These are phyloP conservation scores for Salmo trutta DNA, from an alignment of 2,797 vertebrate genomes.

Conservation along the genomic window DNA sequence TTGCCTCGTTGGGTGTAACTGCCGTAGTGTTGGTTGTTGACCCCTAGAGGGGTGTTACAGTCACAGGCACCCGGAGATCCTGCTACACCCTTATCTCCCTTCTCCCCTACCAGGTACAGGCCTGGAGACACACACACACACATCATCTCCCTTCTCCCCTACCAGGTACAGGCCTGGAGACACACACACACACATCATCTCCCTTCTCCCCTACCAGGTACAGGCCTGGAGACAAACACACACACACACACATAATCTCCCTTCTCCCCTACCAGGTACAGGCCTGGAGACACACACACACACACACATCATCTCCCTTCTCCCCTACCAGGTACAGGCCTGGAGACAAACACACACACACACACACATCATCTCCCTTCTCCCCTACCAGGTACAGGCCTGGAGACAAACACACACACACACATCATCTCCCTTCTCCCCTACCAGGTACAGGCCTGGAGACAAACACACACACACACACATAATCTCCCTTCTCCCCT, in stretches of 20 bases:
- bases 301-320: slow-evolving; percentile 85
- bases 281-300: slow-evolving; percentile 55
- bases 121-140: slow-evolving; percentile 51
- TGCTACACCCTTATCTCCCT: slow-evolving; percentile 80
- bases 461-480: too few species aligned
- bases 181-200: slow-evolving; percentile 54
- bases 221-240: slow-evolving; percentile 67
- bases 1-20: slow-evolving; percentile 63
- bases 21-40: slow-evolving; percentile 68
- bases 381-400: slow-evolving; percentile 75
- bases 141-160: slow-evolving; percentile 82
- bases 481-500: slow-evolving; percentile 80
- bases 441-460: slow-evolving; percentile 71
- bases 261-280: slow-evolving; percentile 77
- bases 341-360: slow-evolving; percentile 37
- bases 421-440: slow-evolving; percentile 85
- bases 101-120: slow-evolving; percentile 76
- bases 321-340: slow-evolving; percentile 75
- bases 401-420: slow-evolving; percentile 37
- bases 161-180: slow-evolving; percentile 67
- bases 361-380: slow-evolving; percentile 85
- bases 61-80: slow-evolving; percentile 80
- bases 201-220: slow-evolving; percentile 80
- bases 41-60: slow-evolving; percentile 63
- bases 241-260: slow-evolving; percentile 68